A percentile compares a stretch with the other conserved stretches of the same genome.
These are phyloP conservation scores for Myxocyprinus asiaticus DNA, from an alignment of 2,113 vertebrate species.

Conservation along the genomic window DNA sequence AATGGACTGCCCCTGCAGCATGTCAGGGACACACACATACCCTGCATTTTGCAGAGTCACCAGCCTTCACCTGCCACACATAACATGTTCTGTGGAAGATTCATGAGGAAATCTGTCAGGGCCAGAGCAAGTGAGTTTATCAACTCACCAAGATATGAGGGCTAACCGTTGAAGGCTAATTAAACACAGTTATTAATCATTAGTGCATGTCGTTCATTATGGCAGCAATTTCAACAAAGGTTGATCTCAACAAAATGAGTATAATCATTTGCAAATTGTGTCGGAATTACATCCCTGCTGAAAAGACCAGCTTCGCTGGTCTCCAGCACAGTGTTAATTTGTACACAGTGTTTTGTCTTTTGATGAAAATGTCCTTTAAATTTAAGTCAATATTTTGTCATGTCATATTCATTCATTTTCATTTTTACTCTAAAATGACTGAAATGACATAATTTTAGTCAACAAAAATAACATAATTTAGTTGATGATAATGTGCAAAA, in stretches of 20 bases:
- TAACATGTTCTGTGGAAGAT: neutral
- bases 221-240: neutral
- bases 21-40: constrained; percentile 6
- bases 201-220: neutral
- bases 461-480: no score
- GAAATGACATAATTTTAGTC: no score
- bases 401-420: no score
- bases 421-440: no score
- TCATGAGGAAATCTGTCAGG: constrained; percentile 30
- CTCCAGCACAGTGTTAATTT: no score
- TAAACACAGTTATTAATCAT: constrained; percentile 41
- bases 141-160: constrained; percentile 18
- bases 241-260: neutral
- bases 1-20: neutral
- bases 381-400: no score
- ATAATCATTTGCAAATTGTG: neutral
- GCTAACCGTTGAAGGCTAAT: constrained; percentile 10
- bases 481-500: no score
- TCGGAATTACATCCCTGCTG: no score
- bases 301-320: no score
- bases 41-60: constrained; percentile 6
- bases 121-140: constrained; percentile 36
- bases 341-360: no score
- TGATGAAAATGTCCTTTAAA: no score
- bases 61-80: neutral